These are phyloP conservation scores for Tragelaphus imberbis DNA, from an alignment of 2,113 vertebrate genomes.

Conservation along the genomic window DNA sequence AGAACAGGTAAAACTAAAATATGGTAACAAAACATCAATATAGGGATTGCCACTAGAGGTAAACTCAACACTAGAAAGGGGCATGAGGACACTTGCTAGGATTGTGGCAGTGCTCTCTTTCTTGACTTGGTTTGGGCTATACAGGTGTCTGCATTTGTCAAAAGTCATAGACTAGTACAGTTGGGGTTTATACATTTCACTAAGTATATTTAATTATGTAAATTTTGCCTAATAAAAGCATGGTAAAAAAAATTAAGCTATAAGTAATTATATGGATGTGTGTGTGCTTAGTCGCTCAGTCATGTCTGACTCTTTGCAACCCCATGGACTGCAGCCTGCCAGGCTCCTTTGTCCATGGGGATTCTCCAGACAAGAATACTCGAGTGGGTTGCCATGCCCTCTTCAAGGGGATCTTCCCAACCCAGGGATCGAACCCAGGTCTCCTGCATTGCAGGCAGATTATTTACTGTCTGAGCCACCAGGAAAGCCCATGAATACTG, in stretches of 20 bases:
- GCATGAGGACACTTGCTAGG: not conserved
- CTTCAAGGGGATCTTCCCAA: not conserved
- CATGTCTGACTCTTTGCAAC: rapidly evolving
- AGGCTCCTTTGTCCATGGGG: not conserved
- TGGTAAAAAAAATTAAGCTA: conserved; percentile 6
- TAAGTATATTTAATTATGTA: not conserved
- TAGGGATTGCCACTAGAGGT: not conserved
- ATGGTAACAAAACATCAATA: not conserved
- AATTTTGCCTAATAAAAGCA: not conserved
- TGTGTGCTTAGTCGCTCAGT: not conserved
- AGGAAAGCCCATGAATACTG: not conserved
- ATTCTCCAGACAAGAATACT: not conserved
- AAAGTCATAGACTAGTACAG: not conserved
- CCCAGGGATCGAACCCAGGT: not conserved
- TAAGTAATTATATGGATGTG: not conserved
- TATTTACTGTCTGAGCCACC: not conserved
- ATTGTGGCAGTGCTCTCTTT: not conserved
- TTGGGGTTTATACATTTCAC: not conserved
- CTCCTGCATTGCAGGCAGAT: not conserved
- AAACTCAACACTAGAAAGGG: not conserved
- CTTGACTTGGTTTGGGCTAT: not conserved
- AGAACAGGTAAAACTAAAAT: not conserved
- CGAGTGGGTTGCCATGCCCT: not conserved
- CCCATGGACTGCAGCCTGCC: not conserved
- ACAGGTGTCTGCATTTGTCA: not conserved